Base-by-base conservation (phyloP, 2,888 invertebrate species). In the Tetanocera ferruginea region DNA sequence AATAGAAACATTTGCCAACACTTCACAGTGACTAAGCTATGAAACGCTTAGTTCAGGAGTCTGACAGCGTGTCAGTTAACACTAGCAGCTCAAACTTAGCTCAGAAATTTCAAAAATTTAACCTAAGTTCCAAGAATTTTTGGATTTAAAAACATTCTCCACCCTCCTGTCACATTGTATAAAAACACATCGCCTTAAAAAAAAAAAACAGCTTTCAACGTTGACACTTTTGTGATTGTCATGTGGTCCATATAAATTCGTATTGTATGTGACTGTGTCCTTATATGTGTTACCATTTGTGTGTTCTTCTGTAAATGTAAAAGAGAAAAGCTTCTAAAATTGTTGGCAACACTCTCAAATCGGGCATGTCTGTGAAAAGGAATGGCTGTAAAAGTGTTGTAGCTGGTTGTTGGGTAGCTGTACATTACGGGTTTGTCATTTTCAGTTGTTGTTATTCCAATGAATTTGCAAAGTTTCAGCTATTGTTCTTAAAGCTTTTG, bases 241-340 rank as follows among this genome's bases (percentile, higher is more conserved):
- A 64, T 64, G 74, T 51, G 64, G 64, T 74, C 49, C 31, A 19
- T n/a, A 37, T 14, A 51, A 43, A 34, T 43, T 37, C 9, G 17
- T 19, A 23, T 37, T 3, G 17, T 19, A 23, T 25, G 2, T 23
- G 19, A 14, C 57, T 71, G 34, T 71, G 72, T 37, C 51, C 37
- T 17, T 25, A 9, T 69, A 49, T 19, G 34, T 66, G 55, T n/a
- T 5, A 8, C 14, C 8, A 62, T 17, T 37, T 69, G 17, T 52
- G 57, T 52, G 55, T 23, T 3, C 14, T 57, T 60, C 23, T 66
- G 74, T 34, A 17, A 51, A 28, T 64, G 25, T 19, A 34, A 8
- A 52, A 23, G 64, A 28, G 74, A 23, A 74, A 74, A 74, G 51
- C 74, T 74, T 31, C 64, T 74, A 74, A 74, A 74, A 64, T 74